A percentile compares a stretch with the other conserved stretches of the same genome.
Conservation (phyloP, 2,113 vertebrate genomes). For the Shinisaurus crocodilurus region DNA sequence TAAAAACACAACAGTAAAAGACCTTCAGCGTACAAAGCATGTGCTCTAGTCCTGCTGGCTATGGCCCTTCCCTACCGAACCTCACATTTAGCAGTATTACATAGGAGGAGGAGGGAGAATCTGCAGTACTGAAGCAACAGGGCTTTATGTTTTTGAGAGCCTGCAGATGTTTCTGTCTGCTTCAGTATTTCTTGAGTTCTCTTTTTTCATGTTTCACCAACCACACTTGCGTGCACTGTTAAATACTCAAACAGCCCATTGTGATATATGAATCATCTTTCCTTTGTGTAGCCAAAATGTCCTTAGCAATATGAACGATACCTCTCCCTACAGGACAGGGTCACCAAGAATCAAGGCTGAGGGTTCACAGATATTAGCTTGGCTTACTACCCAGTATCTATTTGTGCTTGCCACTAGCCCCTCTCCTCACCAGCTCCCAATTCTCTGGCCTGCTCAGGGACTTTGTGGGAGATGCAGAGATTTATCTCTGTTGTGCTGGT, state of each 20-base stretch:
- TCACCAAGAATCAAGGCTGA: neutral
- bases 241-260: neutral
- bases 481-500: neutral
- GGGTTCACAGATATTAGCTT: neutral
- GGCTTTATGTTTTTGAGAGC: neutral
- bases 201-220: neutral
- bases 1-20: too few species aligned
- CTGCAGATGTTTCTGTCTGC: neutral
- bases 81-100: neutral
- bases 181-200: neutral
- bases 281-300: neutral
- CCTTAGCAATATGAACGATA: neutral
- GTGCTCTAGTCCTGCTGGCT: neutral
- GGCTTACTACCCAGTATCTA: neutral
- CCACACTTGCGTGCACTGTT: neutral
- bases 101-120: neutral
- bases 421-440: neutral
- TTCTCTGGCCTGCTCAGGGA: neutral
- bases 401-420: neutral
- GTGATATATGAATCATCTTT: neutral
- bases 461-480: neutral
- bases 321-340: neutral
- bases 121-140: neutral
- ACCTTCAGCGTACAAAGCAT: neutral
- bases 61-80: neutral